Evolutionary conservation across 1,140 invertebrate genomes (phyloP).

Genomic region (Leptinotarsa undecemlineata): DNA sequence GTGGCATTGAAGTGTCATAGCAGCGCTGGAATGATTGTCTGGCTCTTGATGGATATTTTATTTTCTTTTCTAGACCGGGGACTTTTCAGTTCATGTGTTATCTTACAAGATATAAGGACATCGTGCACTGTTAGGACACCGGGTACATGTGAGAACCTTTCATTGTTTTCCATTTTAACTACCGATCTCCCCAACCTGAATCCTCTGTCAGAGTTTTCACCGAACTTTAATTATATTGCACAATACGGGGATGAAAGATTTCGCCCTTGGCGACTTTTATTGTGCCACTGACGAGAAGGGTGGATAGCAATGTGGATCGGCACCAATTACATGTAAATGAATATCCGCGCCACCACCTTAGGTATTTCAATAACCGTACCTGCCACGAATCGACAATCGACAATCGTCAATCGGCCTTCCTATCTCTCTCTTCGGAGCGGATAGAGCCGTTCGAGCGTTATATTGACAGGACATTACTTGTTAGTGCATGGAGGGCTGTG

Average conservation of each 20-base stretch:
- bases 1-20: no score
- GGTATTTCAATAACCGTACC: slow-evolving; percentile 52
- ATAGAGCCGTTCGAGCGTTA: neutral
- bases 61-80: no score
- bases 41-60: no score
- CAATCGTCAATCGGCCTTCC: neutral
- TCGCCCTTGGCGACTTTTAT: slow-evolving; percentile 36
- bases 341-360: slow-evolving; percentile 46
- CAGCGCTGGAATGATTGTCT: no score
- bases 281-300: slow-evolving; percentile 23
- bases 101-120: no score
- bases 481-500: neutral
- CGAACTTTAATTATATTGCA: neutral
- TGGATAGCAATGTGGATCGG: slow-evolving; percentile 27
- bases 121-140: no score
- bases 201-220: no score
- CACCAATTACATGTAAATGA: slow-evolving; percentile 55
- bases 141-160: no score
- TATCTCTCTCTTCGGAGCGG: neutral
- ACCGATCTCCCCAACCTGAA: no score
- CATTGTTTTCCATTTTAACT: no score
- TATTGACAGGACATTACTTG: slow-evolving; percentile 19
- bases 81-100: no score
- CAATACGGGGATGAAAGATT: slow-evolving; percentile 20
- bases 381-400: slow-evolving; percentile 43